Conservation (phyloP, 2,113 vertebrate genomes). For the Isichthys henryi region DNA sequence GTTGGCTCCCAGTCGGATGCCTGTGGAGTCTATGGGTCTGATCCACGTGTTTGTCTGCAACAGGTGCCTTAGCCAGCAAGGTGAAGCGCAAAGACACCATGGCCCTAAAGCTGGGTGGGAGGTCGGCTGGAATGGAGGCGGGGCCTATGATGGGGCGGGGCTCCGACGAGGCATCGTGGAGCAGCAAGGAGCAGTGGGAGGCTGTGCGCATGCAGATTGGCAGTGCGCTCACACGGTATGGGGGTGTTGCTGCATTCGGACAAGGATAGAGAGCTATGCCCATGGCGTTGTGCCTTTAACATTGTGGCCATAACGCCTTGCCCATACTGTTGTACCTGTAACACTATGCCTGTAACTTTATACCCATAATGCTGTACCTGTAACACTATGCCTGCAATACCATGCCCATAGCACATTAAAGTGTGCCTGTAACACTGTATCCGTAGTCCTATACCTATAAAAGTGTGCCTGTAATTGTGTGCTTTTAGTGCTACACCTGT, state of each 20-base stretch:
- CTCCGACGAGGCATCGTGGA: constrained; percentile 58
- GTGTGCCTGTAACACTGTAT: not conserved
- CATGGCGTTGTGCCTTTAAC: not conserved
- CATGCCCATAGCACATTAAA: not conserved
- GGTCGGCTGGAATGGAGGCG: constrained; percentile 37
- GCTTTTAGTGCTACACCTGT: no score
- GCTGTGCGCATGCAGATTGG: constrained; percentile 78
- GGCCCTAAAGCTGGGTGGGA: constrained; percentile 75
- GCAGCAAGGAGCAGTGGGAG: constrained; percentile 83
- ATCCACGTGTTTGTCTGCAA: not conserved
- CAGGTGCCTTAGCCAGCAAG: constrained; percentile 77
- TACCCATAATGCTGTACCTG: not conserved
- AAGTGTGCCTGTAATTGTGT: no score
- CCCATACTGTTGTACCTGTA: not conserved
- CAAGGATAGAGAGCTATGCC: not conserved
- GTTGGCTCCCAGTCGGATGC: not conserved
- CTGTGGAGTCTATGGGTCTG: not conserved
- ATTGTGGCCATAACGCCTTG: not conserved
- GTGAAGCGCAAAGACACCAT: constrained; percentile 90
- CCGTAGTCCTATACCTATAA: no score
- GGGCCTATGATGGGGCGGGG: constrained; percentile 8
- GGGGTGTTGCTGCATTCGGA: not conserved
- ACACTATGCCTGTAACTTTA: not conserved
- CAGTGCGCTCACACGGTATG: constrained; percentile 73
- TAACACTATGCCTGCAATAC: not conserved